Evolutionary conservation across 2,888 invertebrate species (phyloP).

Genomic region (Sesia apiformis): DNA sequence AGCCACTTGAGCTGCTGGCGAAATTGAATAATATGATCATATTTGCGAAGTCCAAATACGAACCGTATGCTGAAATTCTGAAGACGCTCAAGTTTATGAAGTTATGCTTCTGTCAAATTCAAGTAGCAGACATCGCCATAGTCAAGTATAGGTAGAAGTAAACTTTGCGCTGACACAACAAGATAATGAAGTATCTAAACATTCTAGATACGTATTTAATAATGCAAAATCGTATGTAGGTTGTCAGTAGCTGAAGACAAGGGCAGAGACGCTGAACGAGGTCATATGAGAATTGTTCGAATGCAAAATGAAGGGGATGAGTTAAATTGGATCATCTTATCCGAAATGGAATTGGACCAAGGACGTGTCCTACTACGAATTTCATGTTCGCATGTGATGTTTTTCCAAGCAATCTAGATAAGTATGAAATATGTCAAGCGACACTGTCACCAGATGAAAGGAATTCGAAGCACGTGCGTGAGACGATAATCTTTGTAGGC

Average conservation of each 20-base stretch:
- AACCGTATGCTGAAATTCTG: too few species aligned
- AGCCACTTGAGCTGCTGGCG: too few species aligned
- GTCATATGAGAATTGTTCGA: slow-evolving; percentile 48
- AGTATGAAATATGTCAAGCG: not conserved
- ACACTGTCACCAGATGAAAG: not conserved
- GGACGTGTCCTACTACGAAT: slow-evolving; percentile 12
- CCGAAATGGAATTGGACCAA: slow-evolving; percentile 36
- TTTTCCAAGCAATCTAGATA: not conserved
- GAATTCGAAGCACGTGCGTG: too few species aligned
- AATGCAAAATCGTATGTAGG: slow-evolving; percentile 42
- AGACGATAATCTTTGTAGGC: slow-evolving; percentile 6
- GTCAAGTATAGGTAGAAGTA: too few species aligned
- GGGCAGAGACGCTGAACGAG: slow-evolving; percentile 34
- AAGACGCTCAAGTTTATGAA: too few species aligned
- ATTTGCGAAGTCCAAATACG: too few species aligned
- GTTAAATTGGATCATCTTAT: slow-evolving; percentile 38
- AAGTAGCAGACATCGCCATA: too few species aligned
- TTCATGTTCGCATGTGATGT: not conserved
- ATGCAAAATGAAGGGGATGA: slow-evolving; percentile 23
- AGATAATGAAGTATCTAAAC: not conserved
- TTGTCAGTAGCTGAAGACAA: slow-evolving; percentile 38
- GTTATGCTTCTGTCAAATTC: too few species aligned
- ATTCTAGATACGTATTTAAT: too few species aligned
- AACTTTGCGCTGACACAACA: too few species aligned
- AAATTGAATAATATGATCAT: too few species aligned